Evolutionary conservation across 2,113 vertebrate genomes (phyloP), one percentile per base, ranked within the genome.

Genomic region (Malurus elegans): DNA sequence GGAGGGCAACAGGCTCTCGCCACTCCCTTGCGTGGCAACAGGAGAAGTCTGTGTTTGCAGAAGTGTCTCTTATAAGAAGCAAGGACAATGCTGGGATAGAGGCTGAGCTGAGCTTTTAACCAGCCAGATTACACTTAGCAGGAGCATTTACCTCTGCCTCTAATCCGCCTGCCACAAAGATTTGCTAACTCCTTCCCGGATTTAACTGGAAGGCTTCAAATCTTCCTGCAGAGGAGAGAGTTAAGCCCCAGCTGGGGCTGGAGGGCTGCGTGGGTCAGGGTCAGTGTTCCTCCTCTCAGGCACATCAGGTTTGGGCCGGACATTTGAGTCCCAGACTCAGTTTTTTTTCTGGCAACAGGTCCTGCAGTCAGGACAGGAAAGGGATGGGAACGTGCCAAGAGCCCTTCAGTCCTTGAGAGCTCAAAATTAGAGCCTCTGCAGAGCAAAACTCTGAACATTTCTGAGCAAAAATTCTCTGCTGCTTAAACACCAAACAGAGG

Each of bases 41-140:
- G 14, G 54, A 76, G 90, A 88, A 79, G 65, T 16, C 42, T 62
- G 40, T 26, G 8, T 70, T 92, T 65, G 87, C 92, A 91, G 78
- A 91, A 79, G 32, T 62, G 74, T 73, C 90, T 83, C 64, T 78
- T 87, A 54, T 69, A 89, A 91, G 93, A 86, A 94, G 87, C 71
- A 94, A 95, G 93, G 96, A 92, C 79, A 88, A 90, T 92, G 93
- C 84, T 90, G 90, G 85, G 87, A 86, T 94, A 94, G 93, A 65
- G 56, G 60, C 92, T 93, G 94, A 95, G 95, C 84, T 90, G 87
- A 93, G 96, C 95, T 92, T 95, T 96, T 95, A 95, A 93, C 93
- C 74, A 86, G 74, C 32, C 90, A 94, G 94, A 94, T 96, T 96
- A 96, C 94, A 93, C 5, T 95, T 79, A 93, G 87, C 87, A 95